phyloP scores from a whole-genome alignment of 2,113 vertebrate genomes.

The Phalacrocorax aristotelis region DNA sequence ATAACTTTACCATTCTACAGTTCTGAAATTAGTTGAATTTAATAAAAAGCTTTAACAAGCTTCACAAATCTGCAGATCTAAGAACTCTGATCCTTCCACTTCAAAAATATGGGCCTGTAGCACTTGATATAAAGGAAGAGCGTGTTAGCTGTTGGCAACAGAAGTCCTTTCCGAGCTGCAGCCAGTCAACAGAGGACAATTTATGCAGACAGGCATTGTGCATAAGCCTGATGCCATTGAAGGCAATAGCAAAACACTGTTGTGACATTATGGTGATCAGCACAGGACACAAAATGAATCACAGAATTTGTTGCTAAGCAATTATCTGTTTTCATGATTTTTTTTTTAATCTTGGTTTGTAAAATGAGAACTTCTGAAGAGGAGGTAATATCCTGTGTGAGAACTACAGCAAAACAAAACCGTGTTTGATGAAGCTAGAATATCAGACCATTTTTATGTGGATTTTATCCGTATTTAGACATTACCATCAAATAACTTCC shows the following conservation, averaged over 20 bases:
- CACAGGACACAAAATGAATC: neutral
- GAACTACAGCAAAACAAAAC: neutral
- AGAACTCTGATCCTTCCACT: neutral
- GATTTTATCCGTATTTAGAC: neutral
- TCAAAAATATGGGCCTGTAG: neutral
- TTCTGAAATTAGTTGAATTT: constrained; percentile 13
- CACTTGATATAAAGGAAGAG: neutral
- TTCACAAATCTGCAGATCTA: neutral
- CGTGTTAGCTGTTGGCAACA: constrained; percentile 3
- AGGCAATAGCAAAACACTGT: neutral
- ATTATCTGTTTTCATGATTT: neutral
- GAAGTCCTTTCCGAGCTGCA: neutral
- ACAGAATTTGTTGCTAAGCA: neutral
- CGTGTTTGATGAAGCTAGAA: neutral
- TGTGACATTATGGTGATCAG: neutral
- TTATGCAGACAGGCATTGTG: neutral
- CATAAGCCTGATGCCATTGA: neutral
- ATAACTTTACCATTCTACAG: neutral
- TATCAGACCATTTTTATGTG: neutral
- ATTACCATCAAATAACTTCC: neutral
- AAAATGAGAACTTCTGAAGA: neutral
- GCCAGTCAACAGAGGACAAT: neutral
- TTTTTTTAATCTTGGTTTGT: neutral
- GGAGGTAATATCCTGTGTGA: neutral
- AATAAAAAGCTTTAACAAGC: neutral